phyloP scores from a whole-genome alignment of 2,888 invertebrate species.

The Pheosia gnoma region DNA sequence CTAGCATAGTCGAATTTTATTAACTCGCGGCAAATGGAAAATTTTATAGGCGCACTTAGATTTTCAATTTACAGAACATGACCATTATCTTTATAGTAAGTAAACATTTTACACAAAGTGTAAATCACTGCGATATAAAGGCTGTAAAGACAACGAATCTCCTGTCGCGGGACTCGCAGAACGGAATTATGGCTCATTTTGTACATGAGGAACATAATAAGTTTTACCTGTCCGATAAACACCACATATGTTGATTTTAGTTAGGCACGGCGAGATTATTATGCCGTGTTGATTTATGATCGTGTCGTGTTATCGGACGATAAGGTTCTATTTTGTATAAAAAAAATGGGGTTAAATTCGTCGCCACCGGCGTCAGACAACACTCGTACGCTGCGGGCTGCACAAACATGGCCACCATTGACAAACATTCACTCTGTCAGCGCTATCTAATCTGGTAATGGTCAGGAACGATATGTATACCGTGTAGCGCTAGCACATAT shows the following conservation, averaged over 20 bases:
- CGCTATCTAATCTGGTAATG: slow-evolving; percentile 74
- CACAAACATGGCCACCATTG: slow-evolving; percentile 67
- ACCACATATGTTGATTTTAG: slow-evolving; percentile 34
- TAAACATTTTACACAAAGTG: slow-evolving; percentile 29
- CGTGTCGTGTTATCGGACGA: slow-evolving; percentile 33
- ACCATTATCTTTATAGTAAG: slow-evolving; percentile 20
- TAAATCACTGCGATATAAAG: slow-evolving; percentile 21
- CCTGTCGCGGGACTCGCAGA: slow-evolving; percentile 22
- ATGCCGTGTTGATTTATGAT: slow-evolving; percentile 36
- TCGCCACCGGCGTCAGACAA: slow-evolving; percentile 56
- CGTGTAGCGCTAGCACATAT: slow-evolving; percentile 22
- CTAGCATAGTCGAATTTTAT: slow-evolving; percentile 49
- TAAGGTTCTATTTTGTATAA: slow-evolving; percentile 52
- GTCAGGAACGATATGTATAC: slow-evolving; percentile 51
- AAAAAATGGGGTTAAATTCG: slow-evolving; percentile 41
- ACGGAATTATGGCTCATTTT: slow-evolving; percentile 31
- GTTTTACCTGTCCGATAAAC: slow-evolving; percentile 47
- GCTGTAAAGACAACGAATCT: slow-evolving; percentile 18
- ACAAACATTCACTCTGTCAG: slow-evolving; percentile 68
- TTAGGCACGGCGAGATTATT: slow-evolving; percentile 23
- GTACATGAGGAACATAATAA: slow-evolving; percentile 36
- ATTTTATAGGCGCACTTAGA: slow-evolving; percentile 45
- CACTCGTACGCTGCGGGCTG: slow-evolving; percentile 53
- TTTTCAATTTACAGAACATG: slow-evolving; percentile 42
- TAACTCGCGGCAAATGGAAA: slow-evolving; percentile 39